Base-by-base conservation (phyloP, 1,140 invertebrate species). In the Pantala flavescens region DNA sequence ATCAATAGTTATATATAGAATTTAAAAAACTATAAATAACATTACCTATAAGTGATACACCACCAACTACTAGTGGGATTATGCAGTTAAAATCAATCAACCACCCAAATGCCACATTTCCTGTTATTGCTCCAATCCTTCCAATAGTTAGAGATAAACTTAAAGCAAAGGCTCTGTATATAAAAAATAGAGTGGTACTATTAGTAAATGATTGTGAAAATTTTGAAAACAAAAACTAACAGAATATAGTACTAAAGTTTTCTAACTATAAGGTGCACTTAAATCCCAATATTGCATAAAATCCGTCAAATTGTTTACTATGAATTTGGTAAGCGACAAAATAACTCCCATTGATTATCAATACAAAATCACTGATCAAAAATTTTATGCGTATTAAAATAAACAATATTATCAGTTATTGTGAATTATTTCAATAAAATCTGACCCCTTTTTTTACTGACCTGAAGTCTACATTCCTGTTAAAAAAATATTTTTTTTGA, bases 81-180 rank as follows among this genome's bases (percentile, higher is more conserved):
- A 88, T 85, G 78, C 90, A 92, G 78, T 90, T 89, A 74, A 90
- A 83, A 82, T 92, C 90, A 73, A 91, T 89, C 23, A 91, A 82
- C 79, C 89, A 89, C 55, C 89, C 89, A 78, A 91, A 90, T 23
- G 90, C 81, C 43, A 90, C 80, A 81, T 90, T 90, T 55, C 89
- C 89, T 21, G 90, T 81, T 21, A 91, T 81, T 70, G 88, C 90
- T 21, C 90, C 90, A 63, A 89, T 85, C 84, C 90, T 83, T 76
- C 90, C 90, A 81, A 90, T 89, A 9, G 89, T 91, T 36, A 91
- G 81, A 16, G 90, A 90, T 24, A 91, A 82, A 49, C 90, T 90
- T 2, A 90, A 89, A 42, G 90, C 90, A 89, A 92, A 91, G 79
- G 91, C 90, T 83, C 90, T 90, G 80, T 76, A 81, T 79, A 77